Evolutionary conservation across 2,888 invertebrate species (phyloP).

Genomic region (Cephus nigrinus): DNA sequence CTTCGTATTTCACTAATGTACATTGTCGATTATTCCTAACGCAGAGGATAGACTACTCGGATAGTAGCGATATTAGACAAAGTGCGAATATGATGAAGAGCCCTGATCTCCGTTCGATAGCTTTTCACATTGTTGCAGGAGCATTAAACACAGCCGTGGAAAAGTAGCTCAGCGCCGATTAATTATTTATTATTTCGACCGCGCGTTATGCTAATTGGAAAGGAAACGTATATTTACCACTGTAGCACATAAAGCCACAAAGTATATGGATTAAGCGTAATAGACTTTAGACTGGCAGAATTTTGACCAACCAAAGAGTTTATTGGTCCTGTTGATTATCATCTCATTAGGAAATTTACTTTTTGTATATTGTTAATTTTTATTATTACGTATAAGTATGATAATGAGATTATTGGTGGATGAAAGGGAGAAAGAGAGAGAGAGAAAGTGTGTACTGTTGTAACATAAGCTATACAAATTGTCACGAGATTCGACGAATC

Average conservation of each 20-base stretch:
- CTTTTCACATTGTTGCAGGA: not conserved
- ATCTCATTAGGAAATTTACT: slow-evolving; percentile 19
- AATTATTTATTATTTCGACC: not conserved
- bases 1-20: not conserved
- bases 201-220: not conserved
- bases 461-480: not conserved
- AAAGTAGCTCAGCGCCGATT: not conserved
- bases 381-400: not conserved
- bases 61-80: not conserved
- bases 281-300: slow-evolving; percentile 23
- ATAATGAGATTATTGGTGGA: not conserved
- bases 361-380: slow-evolving; percentile 20
- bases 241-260: slow-evolving; percentile 1
- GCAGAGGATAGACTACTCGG: not conserved
- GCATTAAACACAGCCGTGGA: not conserved
- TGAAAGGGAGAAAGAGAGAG: not conserved
- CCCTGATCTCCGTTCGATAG: not conserved
- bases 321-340: slow-evolving; percentile 13
- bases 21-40: not conserved
- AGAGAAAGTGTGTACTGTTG: not conserved
- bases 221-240: not conserved
- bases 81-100: not conserved
- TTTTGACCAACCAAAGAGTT: slow-evolving; percentile 21
- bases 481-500: not conserved
- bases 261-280: slow-evolving; percentile 21